Evolutionary conservation across 2,113 vertebrate genomes (phyloP).

Genomic region (Oreochromis niloticus): DNA sequence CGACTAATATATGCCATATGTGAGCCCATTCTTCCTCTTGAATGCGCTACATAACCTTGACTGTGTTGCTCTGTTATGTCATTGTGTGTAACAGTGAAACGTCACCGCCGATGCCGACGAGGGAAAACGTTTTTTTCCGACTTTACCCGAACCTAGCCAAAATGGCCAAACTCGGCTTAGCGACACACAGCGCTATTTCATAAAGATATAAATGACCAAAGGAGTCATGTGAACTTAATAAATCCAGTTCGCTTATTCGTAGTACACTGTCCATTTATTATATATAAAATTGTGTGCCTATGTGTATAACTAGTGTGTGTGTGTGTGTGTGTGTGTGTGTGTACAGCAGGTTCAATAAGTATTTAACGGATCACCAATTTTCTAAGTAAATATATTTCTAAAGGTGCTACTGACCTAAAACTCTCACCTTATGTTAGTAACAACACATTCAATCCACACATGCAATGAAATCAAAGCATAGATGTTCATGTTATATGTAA

Average conservation of each 20-base stretch:
- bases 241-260: background rate
- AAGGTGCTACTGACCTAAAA: background rate
- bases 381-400: background rate
- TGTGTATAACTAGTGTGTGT: background rate
- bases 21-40: background rate
- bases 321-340: background rate
- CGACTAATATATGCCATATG: background rate
- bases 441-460: background rate
- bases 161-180: fast-evolving
- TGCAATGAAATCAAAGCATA: background rate
- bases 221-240: background rate
- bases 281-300: background rate
- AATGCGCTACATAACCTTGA: conserved; percentile 23
- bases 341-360: background rate
- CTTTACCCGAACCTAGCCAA: conserved; percentile 1
- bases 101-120: background rate
- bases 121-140: background rate
- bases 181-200: background rate
- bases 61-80: background rate
- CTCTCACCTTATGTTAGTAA: background rate
- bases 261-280: background rate
- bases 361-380: background rate
- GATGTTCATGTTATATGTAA: background rate
- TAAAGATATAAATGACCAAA: background rate
- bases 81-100: background rate